Base-by-base conservation (phyloP, 2,113 vertebrate genomes). In the Prolemur simus region DNA sequence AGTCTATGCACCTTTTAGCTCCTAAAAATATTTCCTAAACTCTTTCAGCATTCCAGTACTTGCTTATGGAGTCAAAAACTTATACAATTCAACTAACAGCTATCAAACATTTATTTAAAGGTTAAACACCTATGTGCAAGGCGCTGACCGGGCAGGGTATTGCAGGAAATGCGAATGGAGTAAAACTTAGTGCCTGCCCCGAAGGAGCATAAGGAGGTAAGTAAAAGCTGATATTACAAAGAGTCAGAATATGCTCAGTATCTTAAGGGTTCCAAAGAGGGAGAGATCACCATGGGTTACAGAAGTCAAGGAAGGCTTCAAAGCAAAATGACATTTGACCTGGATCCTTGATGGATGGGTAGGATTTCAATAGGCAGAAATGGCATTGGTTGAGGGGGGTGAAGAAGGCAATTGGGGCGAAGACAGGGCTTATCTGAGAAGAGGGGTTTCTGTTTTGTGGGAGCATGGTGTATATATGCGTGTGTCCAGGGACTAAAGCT, bases 1-100 rank as follows among this genome's bases (percentile, higher is more conserved):
- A 91, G 54, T 64, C 69, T 96, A 66, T 69, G 39, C 92, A 60
- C 34, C 37, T 87, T 91, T 81, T 90, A 89, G 66, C 39, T 80
- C 29, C 39, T 86, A 86, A 96, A 97, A 97, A 63, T 94, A 92
- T 58, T 96, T 92, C 25, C 87, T 97, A 73, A 94, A 96, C 32
- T 69, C 42, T 85, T 71, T 4, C 9, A 87, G 39, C 81, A 85
- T 58, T 60, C 34, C 0, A 4, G 8, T 52, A 17, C 14, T 93
- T 84, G 69, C 54, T 87, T 92, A 82, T 54, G 71, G 74, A 95
- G 56, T 91, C 29, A 92, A 94, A 77, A 92, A 80, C 29, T 66
- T 66, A 52, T 3, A 81, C 64, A 88, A 69, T 73, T 94, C 87
- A 66, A 34, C 84, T 69, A 60, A 81, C 5, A 87, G 18, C 37